Evolutionary conservation across 2,888 invertebrate species (phyloP), one percentile per base, ranked within the genome.

Genomic region (Oxystoma pomonae): DNA sequence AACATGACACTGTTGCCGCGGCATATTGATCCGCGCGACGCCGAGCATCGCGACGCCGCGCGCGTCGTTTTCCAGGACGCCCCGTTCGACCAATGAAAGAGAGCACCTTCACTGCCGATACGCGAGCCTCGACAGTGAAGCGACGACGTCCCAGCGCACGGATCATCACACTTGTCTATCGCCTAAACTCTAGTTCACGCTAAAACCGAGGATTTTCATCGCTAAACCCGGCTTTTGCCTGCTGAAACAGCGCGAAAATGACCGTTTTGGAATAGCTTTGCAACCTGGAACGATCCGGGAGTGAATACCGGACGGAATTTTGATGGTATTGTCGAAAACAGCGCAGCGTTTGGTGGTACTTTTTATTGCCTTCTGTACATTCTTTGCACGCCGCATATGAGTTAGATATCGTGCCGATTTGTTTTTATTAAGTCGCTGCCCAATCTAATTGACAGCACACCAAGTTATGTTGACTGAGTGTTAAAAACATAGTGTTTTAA

Each of bases 21-120:
- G 35, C 12, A 77, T 78, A 78, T 78, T 76, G 78, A 78, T 78
- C 78, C 73, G 35, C 35, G 35, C 3, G 72, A 72, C 71, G 71
- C 74, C 69, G 67, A 65, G 62, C 72, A 71, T 70, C 70, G 71
- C 65, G 72, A 71, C 70, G 61, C 57, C 61, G 61, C 61, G 60
- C 64, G 59, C 63, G 63, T 59, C 49, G 52, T 62, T 60, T 59
- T 51, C 61, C 63, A 57, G 60, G 59, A 57, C 55, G 49, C 53
- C 53, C 17, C 22, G 20, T 16, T 12, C 12, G 12, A 35, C 35
- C 35, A 35, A 35, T 35, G 35, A 35, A 35, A 35, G 12, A 3
- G 35, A 35, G 12, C 35, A 35, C 35, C 35, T 35, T 35, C 35
- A 35, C 35, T 35, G 35, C 35, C 35, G 35, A 35, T 35, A 7